Base-by-base conservation (phyloP, 2,113 vertebrate genomes). In the Phycodurus eques region DNA sequence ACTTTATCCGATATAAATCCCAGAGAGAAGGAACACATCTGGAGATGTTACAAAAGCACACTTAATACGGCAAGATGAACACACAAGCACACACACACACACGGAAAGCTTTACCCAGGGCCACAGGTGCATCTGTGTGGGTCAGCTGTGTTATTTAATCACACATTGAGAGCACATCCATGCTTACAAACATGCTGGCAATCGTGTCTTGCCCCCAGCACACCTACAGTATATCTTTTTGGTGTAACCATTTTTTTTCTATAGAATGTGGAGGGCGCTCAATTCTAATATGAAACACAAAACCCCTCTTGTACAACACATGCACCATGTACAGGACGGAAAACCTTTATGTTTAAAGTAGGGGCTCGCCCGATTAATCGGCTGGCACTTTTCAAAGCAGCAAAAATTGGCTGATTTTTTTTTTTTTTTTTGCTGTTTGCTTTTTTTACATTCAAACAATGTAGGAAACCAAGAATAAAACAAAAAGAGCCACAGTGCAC, bases 21-120 rank as follows among this genome's bases (percentile, higher is more conserved):
- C 81, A 82, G 68, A 64, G 22, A 47, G 13, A 66, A 62, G 68
- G 79, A 74, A 77, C 80, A 82, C 80, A 86, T 81, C 80, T 88
- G 85, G 87, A 80, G 63, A 81, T 85, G 83, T 89, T 88, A 89
- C 70, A 64, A 91, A 91, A 90, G 67, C 70, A 64, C 65, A 61
- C 88, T 91, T 85, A 65, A 68, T 77, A 83, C 70, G 15, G 71
- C 59, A 64, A 76, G 66, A 87, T 72, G 69, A 66, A 71, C 71
- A 54, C 53, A 20, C 60, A 9, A 27, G 17, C 8, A 0, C 67
- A 61, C 13, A 71, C 46, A 53, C 17, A 57, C 71, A 70, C 61
- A 22, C 5, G 0, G 64, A 20, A 53, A 64, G 68, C 20, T 78
- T 66, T 46, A 68, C 22, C 49, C 63, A 69, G 68, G 83, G 80